Evolutionary conservation across 2,888 invertebrate species (phyloP).

Genomic region (Lasioglossum vierecki): DNA sequence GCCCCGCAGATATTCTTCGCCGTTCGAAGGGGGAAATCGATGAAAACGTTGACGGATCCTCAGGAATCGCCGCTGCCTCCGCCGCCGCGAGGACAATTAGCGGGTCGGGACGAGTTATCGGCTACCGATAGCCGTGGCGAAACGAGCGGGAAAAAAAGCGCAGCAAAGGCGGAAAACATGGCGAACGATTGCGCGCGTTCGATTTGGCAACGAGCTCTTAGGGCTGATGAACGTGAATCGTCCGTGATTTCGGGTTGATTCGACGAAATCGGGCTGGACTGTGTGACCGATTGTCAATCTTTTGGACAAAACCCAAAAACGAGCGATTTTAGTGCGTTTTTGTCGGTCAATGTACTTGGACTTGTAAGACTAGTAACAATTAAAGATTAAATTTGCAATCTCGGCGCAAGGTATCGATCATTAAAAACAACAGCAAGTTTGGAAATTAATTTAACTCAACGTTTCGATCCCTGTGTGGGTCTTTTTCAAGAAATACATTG

Average conservation of each 20-base stretch:
- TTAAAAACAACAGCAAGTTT: no score
- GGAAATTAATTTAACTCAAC: no score
- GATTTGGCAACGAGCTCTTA: conserved; percentile 42
- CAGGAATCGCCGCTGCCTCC: neutral
- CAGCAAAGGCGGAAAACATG: neutral
- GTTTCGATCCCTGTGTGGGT: no score
- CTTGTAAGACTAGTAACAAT: no score
- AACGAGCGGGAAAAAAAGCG: neutral
- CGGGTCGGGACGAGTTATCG: conserved; percentile 28
- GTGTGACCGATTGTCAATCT: neutral
- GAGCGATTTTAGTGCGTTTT: neutral
- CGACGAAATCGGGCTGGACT: neutral
- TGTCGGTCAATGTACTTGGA: neutral
- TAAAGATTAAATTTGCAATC: no score
- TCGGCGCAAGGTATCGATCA: no score
- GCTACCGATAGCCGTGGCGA: conserved; percentile 36
- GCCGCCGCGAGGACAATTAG: conserved; percentile 37
- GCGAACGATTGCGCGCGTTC: conserved; percentile 24
- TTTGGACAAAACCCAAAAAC: neutral
- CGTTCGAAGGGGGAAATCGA: neutral
- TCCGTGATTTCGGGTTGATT: conserved; percentile 11
- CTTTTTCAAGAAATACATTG: no score
- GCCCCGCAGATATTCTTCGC: neutral
- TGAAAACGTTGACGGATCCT: neutral
- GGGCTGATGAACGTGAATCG: neutral